A percentile compares a stretch with the other conserved stretches of the same genome.
phyloP scores from a whole-genome alignment of 2,888 invertebrate species.

The Conomelus anceps region DNA sequence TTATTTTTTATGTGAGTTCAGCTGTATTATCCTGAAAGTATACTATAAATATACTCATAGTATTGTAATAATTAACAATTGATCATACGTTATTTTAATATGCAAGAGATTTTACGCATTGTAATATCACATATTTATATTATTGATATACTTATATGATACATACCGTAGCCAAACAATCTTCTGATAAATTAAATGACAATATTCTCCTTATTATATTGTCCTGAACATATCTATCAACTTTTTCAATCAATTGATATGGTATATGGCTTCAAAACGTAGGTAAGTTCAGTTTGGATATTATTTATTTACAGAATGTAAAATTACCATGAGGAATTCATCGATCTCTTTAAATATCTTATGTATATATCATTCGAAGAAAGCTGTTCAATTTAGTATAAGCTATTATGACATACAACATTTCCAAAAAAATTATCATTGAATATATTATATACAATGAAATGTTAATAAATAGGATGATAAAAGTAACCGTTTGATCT shows the following conservation, averaged over 20 bases:
- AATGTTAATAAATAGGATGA: too few relatives aligned
- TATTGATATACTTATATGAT: not conserved
- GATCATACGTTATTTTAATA: not conserved
- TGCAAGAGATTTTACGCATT: not conserved
- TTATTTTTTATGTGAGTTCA: not conserved
- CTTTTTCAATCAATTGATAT: not conserved
- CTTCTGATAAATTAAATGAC: not conserved
- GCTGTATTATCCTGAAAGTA: not conserved
- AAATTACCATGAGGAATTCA: not conserved
- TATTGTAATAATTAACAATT: not conserved
- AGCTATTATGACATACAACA: not conserved
- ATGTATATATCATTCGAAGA: not conserved
- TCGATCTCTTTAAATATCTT: not conserved
- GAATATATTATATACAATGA: too few relatives aligned
- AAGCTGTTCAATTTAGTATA: not conserved
- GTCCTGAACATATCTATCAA: not conserved
- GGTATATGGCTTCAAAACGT: not conserved
- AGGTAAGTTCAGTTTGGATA: not conserved
- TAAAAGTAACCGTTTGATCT: too few relatives aligned
- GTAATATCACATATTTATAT: not conserved
- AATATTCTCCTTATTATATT: not conserved
- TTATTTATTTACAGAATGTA: not conserved
- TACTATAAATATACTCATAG: not conserved
- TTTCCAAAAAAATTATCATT: too few relatives aligned
- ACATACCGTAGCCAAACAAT: not conserved